Percentiles rank a stretch among this genome's conserved stretches.
Evolutionary conservation across 2,797 vertebrate species (phyloP).

Genomic region (Prionace glauca): DNA sequence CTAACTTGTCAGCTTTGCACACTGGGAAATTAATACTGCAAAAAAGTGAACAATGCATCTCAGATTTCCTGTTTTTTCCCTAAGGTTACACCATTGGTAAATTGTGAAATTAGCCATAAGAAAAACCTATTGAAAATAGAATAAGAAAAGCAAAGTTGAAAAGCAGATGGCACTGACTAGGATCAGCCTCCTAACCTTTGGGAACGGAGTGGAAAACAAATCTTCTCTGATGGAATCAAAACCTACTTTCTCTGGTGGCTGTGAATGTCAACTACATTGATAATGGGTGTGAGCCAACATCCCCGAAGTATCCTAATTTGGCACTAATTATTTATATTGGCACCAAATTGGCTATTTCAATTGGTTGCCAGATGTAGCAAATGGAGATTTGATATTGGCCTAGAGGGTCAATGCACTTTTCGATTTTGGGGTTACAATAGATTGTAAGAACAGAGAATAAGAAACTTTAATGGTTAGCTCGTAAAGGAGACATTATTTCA

Average conservation of each 20-base stretch:
- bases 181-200: not conserved
- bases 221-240: slow-evolving; percentile 2
- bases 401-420: not conserved
- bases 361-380: not conserved
- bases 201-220: not conserved
- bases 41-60: not conserved
- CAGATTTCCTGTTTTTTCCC: not conserved
- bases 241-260: not conserved
- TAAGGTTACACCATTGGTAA: not conserved
- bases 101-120: not conserved
- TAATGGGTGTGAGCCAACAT: not conserved
- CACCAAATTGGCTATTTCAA: not conserved
- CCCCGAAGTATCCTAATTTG: not conserved
- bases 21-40: not conserved
- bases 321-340: slow-evolving; percentile 1
- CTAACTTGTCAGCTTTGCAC: too few relatives aligned
- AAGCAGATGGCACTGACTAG: not conserved
- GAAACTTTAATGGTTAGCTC: not conserved
- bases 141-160: slow-evolving; percentile 6
- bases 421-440: not conserved
- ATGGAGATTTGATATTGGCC: not conserved
- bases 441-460: not conserved
- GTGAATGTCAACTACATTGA: not conserved
- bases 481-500: not conserved
- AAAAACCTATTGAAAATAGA: not conserved